Conservation (phyloP, 2,113 vertebrate genomes). For the Aptenodytes patagonicus region DNA sequence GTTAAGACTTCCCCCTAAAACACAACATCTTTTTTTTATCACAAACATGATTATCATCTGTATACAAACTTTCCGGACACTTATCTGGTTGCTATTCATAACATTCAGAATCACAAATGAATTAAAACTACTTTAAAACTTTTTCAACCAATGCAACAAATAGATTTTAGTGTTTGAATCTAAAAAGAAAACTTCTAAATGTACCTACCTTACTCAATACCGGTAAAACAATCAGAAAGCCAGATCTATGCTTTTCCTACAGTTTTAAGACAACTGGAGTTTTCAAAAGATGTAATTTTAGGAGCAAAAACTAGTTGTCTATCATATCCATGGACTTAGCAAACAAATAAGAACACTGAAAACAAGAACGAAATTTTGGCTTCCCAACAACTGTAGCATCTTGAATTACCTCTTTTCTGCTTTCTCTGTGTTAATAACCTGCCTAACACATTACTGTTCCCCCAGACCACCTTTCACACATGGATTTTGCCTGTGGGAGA, state of each 20-base stretch:
- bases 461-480: not conserved
- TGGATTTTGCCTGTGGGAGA: not conserved
- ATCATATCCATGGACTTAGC: fast-evolving
- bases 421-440: not conserved
- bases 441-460: not conserved
- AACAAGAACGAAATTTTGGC: not conserved
- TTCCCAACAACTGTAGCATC: not conserved
- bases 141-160: not conserved
- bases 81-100: not conserved
- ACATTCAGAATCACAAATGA: not conserved
- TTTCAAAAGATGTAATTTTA: not conserved
- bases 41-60: not conserved
- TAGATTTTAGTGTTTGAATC: not conserved
- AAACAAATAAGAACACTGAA: not conserved
- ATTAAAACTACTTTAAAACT: not conserved
- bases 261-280: not conserved
- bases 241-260: not conserved
- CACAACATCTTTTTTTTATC: not conserved
- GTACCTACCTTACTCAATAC: not conserved
- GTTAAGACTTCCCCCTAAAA: not conserved
- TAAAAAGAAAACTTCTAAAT: not conserved
- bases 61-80: not conserved
- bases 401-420: not conserved
- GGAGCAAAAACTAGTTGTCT: not conserved
- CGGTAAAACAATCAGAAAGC: not conserved